Evolutionary conservation across 2,797 vertebrate genomes (phyloP).

Genomic region (Rhinoraja longicauda): DNA sequence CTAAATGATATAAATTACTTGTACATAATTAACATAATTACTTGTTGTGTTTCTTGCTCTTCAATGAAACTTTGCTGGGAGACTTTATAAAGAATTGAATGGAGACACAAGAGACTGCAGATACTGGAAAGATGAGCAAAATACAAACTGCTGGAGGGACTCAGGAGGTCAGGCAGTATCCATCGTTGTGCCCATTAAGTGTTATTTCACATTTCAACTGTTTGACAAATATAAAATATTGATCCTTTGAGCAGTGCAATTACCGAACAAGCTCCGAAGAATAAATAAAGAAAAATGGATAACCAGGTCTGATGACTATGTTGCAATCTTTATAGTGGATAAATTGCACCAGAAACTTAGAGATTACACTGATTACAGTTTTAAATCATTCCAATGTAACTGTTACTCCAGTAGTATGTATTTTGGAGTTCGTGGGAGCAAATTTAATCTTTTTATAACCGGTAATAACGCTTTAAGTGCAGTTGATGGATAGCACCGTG

Average conservation of each 20-base stretch:
- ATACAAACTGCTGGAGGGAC: too few relatives aligned
- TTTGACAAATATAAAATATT: not conserved
- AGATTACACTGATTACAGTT: constrained; percentile 15
- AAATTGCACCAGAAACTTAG: constrained; percentile 3
- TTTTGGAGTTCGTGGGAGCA: not conserved
- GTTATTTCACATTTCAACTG: too few relatives aligned
- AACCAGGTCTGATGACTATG: not conserved
- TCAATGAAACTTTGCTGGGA: not conserved
- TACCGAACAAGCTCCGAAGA: not conserved
- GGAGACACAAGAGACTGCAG: too few relatives aligned
- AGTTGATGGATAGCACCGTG: not conserved
- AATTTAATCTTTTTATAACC: not conserved
- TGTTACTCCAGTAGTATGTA: not conserved
- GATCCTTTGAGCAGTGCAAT: constrained; percentile 1
- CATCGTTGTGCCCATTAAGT: not conserved
- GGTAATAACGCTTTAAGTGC: not conserved
- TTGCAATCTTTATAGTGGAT: not conserved
- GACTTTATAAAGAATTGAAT: not conserved
- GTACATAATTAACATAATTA: too few relatives aligned
- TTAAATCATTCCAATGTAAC: not conserved
- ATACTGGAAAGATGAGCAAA: too few relatives aligned
- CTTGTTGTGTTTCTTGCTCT: not conserved
- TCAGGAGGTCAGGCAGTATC: too few relatives aligned
- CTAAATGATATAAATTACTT: not conserved
- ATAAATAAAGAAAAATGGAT: not conserved